Conservation (phyloP, 1,140 invertebrate species). For the Drosophila pruinosa region DNA sequence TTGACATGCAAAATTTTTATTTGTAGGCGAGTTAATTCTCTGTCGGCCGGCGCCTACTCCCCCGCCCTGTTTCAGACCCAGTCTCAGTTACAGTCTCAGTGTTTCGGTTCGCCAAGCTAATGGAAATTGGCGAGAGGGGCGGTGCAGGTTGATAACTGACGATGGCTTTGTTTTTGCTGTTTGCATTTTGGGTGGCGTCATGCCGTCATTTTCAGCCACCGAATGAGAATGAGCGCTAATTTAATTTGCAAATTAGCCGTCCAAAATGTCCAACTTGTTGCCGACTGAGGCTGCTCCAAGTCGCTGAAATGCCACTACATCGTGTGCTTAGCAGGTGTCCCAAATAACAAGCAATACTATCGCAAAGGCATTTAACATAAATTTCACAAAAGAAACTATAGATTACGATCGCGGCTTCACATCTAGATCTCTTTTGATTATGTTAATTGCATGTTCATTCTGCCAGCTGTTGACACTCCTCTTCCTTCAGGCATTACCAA, state of each 20-base stretch:
- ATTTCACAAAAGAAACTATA: neutral
- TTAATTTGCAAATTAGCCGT: conserved; percentile 73
- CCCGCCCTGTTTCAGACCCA: neutral
- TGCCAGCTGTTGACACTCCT: neutral
- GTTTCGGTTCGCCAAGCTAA: conserved; percentile 32
- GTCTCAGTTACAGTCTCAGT: neutral
- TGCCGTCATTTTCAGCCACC: conserved; percentile 53
- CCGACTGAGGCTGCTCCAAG: neutral
- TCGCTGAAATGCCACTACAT: neutral
- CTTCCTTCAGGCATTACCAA: neutral
- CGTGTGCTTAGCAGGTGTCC: conserved; percentile 2
- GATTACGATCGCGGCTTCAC: no score
- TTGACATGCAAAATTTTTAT: conserved; percentile 57
- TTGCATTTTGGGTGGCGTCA: conserved; percentile 40
- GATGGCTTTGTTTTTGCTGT: conserved; percentile 47
- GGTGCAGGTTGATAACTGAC: conserved; percentile 48
- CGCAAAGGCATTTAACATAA: neutral
- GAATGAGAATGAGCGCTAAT: conserved; percentile 72
- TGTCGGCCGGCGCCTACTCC: conserved; percentile 13
- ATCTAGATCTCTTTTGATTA: neutral
- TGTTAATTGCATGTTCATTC: neutral
- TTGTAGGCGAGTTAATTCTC: conserved; percentile 27
- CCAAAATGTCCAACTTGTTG: conserved; percentile 44
- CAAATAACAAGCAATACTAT: neutral
- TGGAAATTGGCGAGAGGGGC: conserved; percentile 49